Base-by-base conservation (phyloP, 2,888 invertebrate species). In the Pocota personata region DNA sequence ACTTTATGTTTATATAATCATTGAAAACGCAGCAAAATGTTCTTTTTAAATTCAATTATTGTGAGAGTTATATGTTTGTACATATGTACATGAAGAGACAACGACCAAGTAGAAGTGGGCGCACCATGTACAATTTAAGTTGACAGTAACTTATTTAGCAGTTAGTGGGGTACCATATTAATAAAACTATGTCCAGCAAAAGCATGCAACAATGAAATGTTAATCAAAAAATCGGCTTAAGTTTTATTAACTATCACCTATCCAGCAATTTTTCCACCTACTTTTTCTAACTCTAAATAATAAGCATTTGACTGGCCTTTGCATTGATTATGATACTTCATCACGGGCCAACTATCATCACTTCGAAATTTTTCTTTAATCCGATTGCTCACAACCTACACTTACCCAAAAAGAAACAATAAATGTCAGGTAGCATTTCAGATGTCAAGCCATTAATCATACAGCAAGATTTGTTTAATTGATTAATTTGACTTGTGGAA, bases 401-500 rank as follows among this genome's bases (percentile, higher is more conserved):
- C 37, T 8, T 14, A 57, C 8, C 21, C 30, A 5, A 14, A 50
- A 8, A 14, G 19, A 43, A 58, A 40, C 37, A 55, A 57, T 35
- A 12, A 43, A 19, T 40, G 40, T 24, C 19, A 24, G 48, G 55
- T 76, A 64, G 57, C 76, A 48, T 57, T 64, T 57, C 14, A 12
- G 35, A 46, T 52, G 77, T 64, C n/a, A 40, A 57, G 32, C 21
- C 64, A 77, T 71, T 66, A 77, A 82, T 77, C 77, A 82, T 19
- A 19, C 21, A 10, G 7, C 32, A 58, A 72, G 40, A 48, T 66
- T 46, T 58, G 50, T 66, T 76, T 40, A 62, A 71, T 69, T 64
- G 48, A 43, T 77, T 82, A 40, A 58, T 50, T 72, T 71, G 62
- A 50, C 55, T 55, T 46, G 35, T 32, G 24, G 52, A n/a, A 62